Base-by-base conservation (phyloP, 2,888 invertebrate species). In the Lingula anatina region DNA sequence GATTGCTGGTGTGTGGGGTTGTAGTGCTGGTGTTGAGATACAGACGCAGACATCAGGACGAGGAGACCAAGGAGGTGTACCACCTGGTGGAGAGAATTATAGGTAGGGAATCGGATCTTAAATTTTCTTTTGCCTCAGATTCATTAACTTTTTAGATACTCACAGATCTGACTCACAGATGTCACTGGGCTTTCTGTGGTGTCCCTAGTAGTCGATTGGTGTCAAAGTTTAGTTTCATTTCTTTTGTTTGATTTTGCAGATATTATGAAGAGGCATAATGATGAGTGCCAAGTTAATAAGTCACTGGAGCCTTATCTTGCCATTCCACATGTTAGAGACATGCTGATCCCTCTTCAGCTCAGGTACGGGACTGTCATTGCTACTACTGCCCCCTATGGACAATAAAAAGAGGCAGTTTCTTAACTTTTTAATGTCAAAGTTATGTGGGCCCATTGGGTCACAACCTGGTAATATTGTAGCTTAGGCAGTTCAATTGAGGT, bases 321-420 rank as follows among this genome's bases (percentile, higher is more conserved):
- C 7, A 86, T 96, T 39, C 90, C 88, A 71, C 94, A 96, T 72
- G 86, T 96, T 9, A 82, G 95, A 47, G 95, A 96, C 71, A 88
- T 90, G 73, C 81, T 97, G 38, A 86, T 96, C 65, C 86, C 88
- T 1, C 85, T 89, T 0, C 84, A 87, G 54, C 87, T 90, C 60
- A 83, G 90, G 55, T 85, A 84, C 64, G 67, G 77, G 21, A 21
- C 1, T 7, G 5, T 5, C 1, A 3, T 18, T 26, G 36, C 7
- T 27, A 35, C 2, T 25, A 24, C 15, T 5, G 20, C 18, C 5
- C 5, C 15, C 9, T 7, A 9, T 25, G 9, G 12, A 9, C 26
- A 12, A 12, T 18, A 24, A 9, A 5, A 9, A 9, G 23, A 12
- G 7, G 5, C 12, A n/a, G 26, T 39, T n/a, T 31, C 9, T 31